Evolutionary conservation across 2,888 invertebrate species (phyloP).

Genomic region (Bombyx huttoni): DNA sequence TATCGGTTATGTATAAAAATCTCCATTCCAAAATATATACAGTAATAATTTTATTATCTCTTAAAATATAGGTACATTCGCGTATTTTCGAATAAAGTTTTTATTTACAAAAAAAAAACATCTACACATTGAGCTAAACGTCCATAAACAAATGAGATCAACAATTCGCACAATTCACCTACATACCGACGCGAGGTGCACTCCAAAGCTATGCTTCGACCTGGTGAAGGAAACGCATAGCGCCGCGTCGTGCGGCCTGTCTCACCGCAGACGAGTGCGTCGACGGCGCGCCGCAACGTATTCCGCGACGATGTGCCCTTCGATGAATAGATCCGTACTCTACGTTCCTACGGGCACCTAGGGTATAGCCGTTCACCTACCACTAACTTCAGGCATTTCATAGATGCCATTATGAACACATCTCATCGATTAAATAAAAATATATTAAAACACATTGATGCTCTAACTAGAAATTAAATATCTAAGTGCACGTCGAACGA

Average conservation of each 20-base stretch:
- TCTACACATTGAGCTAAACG: conserved; percentile 64
- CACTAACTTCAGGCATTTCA: conserved; percentile 33
- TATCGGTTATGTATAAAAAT: conserved; percentile 59
- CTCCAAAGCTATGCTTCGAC: neutral
- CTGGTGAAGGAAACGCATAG: neutral
- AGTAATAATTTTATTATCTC: conserved; percentile 49
- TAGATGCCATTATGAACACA: conserved; percentile 40
- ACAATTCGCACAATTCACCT: conserved; percentile 49
- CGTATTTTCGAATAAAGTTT: conserved; percentile 48
- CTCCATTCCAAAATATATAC: conserved; percentile 63
- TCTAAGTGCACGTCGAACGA: conserved; percentile 13
- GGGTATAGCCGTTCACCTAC: conserved; percentile 18
- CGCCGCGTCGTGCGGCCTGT: no score
- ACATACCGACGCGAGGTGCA: conserved; percentile 6
- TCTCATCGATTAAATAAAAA: conserved; percentile 21
- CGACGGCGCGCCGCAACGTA: neutral
- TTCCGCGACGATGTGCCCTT: no score
- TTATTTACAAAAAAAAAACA: conserved; percentile 39
- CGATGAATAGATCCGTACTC: neutral
- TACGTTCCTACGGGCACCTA: conserved; percentile 23
- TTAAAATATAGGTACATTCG: conserved; percentile 53
- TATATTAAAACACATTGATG: conserved; percentile 10
- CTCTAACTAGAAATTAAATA: neutral
- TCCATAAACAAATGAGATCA: conserved; percentile 68
- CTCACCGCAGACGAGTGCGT: no score